Evolutionary conservation across 2,797 vertebrate species (phyloP).

Genomic region (Triplophysa bombifrons): DNA sequence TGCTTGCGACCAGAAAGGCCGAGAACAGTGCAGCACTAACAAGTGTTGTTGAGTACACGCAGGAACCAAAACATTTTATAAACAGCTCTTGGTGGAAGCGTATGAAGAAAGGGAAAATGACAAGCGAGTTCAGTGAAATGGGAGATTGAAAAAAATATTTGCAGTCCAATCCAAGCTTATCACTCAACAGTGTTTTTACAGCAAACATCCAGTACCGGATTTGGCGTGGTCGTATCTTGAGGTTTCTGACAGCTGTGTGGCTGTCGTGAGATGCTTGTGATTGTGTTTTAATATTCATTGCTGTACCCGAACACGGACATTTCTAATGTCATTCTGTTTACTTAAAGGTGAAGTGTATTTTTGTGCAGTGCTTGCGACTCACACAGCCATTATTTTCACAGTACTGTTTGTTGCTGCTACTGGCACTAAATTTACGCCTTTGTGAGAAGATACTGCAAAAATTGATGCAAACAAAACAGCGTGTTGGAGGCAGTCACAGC

Average conservation of each 20-base stretch:
- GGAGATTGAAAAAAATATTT: conserved; percentile 1
- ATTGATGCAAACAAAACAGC: conserved; percentile 57
- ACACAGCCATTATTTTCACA: neutral
- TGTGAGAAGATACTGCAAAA: conserved; percentile 58
- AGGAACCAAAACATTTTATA: conserved; percentile 10
- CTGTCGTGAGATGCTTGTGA: conserved; percentile 58
- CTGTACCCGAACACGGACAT: conserved; percentile 66
- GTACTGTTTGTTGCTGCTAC: neutral
- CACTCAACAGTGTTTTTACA: neutral
- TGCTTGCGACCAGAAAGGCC: neutral
- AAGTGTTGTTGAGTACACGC: neutral
- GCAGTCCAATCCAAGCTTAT: neutral
- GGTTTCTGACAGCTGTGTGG: conserved; percentile 46
- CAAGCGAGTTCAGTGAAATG: conserved; percentile 4
- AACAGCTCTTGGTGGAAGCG: conserved; percentile 50
- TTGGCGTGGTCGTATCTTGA: conserved; percentile 33
- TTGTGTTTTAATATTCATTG: conserved; percentile 66
- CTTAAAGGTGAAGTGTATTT: conserved; percentile 11
- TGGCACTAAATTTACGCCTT: neutral
- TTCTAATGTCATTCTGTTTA: conserved; percentile 76
- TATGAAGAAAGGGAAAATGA: conserved; percentile 56
- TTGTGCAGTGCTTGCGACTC: neutral
- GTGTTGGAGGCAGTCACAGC: conserved; percentile 21
- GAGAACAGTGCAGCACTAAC: neutral
- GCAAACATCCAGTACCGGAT: neutral